Base-by-base conservation (phyloP, 2,797 vertebrate genomes). In the Xenops minutus region DNA sequence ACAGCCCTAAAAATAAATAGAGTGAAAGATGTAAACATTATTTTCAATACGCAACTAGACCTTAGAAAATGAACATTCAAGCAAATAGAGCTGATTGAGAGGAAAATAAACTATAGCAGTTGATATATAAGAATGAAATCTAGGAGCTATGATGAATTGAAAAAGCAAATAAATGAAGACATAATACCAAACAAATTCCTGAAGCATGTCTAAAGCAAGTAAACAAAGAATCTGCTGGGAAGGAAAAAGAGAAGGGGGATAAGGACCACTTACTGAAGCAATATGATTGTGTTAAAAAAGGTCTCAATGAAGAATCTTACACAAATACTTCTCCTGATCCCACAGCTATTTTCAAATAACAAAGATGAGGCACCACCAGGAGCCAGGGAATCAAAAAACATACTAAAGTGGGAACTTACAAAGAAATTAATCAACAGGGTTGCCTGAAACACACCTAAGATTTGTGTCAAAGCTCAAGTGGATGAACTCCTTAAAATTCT, bases 131-230 rank as follows among this genome's bases (percentile, higher is more conserved):
- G 39, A 88, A 89, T 21, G 30, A 93, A 89, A 81, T 63, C 63
- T 81, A 48, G 43, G 55, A 73, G 19, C 13, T 76, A 16, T 59
- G 43, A 69, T 59, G 21, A 92, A 84, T 14, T 59, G 73, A 63
- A 76, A 93, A 78, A 91, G 51, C 51, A 94, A 93, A 92, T 84
- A 79, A 87, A 79, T 22, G 51, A 90, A 88, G 73, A 75, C 23
- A 48, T 37, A 73, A 96, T 95, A 22, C 0, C 41, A 88, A 92
- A 89, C 63, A 61, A 85, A 89, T 85, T 86, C 48, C 52, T 86
- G 29, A 89, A 81, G 24, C 61, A 84, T 7, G 17, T 62, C 78
- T 91, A 69, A 89, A 80, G 48, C 51, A 78, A 93, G 76, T 37
- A 91, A 85, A 92, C 26, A 83, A 88, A 88, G 61, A 72, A 80